Evolutionary conservation across 2,888 invertebrate genomes (phyloP).

Genomic region (Agrenia bidenticulata): DNA sequence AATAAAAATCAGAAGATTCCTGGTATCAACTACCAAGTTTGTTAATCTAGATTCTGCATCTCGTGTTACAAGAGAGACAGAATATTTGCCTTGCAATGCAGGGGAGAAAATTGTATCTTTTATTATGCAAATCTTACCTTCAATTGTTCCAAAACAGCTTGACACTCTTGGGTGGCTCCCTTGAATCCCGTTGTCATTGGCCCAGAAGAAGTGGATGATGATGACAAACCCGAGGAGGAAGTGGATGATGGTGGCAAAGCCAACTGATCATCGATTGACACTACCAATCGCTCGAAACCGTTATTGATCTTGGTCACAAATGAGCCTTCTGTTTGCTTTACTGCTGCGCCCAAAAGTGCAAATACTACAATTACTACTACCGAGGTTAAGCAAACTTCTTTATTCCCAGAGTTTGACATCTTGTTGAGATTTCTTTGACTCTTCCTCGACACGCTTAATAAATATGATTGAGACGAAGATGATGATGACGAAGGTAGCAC

Average conservation of each 20-base stretch:
- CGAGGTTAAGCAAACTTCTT: conserved; percentile 1
- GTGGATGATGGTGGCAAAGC: conserved; percentile 42
- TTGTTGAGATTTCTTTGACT: background rate
- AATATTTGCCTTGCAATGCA: too few species aligned
- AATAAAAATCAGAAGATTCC: too few species aligned
- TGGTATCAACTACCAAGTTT: too few species aligned
- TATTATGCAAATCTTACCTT: conserved; percentile 43
- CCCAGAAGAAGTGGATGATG: conserved; percentile 23
- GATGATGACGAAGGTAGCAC: background rate
- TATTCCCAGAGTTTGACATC: conserved; percentile 6
- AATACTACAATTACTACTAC: conserved; percentile 5
- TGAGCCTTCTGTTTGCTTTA: conserved; percentile 29
- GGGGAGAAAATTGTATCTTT: too few species aligned
- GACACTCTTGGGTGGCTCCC: conserved; percentile 53
- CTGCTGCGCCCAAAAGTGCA: conserved; percentile 32
- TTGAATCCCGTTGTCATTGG: conserved; percentile 47
- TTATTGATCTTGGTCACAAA: conserved; percentile 53
- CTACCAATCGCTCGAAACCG: conserved; percentile 52
- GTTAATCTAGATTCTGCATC: too few species aligned
- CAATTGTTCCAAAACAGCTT: conserved; percentile 53
- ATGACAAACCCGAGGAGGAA: conserved; percentile 21
- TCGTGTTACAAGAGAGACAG: too few species aligned
- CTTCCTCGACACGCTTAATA: conserved; percentile 3
- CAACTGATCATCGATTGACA: conserved; percentile 52
- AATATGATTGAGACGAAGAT: background rate